Evolutionary conservation across 2,888 invertebrate genomes (phyloP), one percentile per base, ranked within the genome.

Genomic region (Cephonodes hylas): DNA sequence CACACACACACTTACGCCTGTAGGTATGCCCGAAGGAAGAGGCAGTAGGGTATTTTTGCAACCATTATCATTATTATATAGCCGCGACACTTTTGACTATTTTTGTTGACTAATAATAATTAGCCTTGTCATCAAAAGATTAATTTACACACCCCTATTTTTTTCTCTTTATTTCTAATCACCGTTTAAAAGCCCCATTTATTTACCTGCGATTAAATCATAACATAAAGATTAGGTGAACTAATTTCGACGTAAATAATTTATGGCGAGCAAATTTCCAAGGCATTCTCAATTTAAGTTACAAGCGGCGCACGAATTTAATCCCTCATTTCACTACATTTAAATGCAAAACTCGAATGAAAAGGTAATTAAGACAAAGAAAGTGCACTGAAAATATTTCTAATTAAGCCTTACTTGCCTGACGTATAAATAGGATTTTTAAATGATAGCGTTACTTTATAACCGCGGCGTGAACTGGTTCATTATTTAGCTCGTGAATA

Each of bases 271-370:
- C 53, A 8, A 53, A 31, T 31, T 31, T 18, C 31, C 27, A 53
- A 13, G 18, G 53, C 31, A 18, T 63, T 64, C 67, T 71, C 68
- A 69, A 73, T 76, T 72, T 76, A 60, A 45, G 64, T 23, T 62
- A 61, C 75, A 75, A 76, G 64, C 64, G 69, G 73, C 75, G 79
- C 81, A 86, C 85, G 86, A 90, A 88, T 88, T 86, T 79, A 81
- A 85, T 83, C 79, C 80, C 74, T 73, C 76, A 86, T 88, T 86
- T 84, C 75, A 74, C 77, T 74, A 84, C 84, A 89, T 91, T 91
- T 89, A 89, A 91, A 91, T 91, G 90, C 91, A 90, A 89, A 89
- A 80, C 84, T 73, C 76, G 81, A 68, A 75, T 73, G 72, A 77
- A 72, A 76, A 73, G 72, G 82, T 84, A 86, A 88, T 89, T 88